These are phyloP conservation scores for Origma solitaria DNA, from an alignment of 2,113 vertebrate species.

Conservation along the genomic window DNA sequence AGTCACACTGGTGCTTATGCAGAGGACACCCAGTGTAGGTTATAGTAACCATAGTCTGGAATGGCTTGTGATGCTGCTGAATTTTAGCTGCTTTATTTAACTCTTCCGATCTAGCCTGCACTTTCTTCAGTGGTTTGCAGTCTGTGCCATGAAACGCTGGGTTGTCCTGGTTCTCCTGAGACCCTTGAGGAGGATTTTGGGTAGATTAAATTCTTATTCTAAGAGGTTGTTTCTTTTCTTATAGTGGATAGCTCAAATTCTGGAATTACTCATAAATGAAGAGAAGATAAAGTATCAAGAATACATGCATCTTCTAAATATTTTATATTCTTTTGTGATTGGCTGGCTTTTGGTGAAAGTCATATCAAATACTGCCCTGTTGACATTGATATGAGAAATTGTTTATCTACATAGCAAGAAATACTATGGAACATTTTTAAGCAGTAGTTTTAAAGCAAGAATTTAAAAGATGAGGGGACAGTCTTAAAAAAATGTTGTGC, in stretches of 20 bases:
- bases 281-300: not conserved
- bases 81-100: slow-evolving; percentile 46
- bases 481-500: not conserved
- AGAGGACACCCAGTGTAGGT: slow-evolving; percentile 61
- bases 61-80: not conserved
- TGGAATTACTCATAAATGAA: not conserved
- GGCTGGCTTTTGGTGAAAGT: not conserved
- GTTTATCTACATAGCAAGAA: not conserved
- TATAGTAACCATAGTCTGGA: slow-evolving; percentile 31
- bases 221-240: not conserved
- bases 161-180: not conserved
- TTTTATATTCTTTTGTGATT: not conserved
- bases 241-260: not conserved
- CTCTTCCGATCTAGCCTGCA: not conserved
- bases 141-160: not conserved
- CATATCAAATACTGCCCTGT: not conserved
- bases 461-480: not conserved
- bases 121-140: not conserved
- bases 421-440: not conserved
- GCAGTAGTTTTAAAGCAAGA: not conserved
- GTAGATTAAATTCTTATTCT: not conserved
- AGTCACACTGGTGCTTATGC: slow-evolving; percentile 65
- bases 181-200: not conserved
- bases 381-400: not conserved
- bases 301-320: not conserved